phyloP scores from a whole-genome alignment of 2,888 invertebrate genomes.

The Apeira syringaria region DNA sequence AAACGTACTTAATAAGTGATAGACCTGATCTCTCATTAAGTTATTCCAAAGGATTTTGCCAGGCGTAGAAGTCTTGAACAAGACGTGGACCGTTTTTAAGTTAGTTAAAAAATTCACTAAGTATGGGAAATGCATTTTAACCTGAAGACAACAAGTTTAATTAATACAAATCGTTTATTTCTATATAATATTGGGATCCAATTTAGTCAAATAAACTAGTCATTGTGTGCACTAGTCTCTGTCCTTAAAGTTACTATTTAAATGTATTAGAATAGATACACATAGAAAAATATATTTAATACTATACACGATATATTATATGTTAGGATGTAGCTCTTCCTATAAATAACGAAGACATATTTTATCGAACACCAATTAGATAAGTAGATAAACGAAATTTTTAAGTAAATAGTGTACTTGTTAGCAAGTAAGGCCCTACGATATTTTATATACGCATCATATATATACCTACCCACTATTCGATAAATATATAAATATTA shows the following conservation, averaged over 20 bases:
- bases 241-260: conserved; percentile 19
- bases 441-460: conserved; percentile 32
- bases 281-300: conserved; percentile 27
- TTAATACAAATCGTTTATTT: too few relatives aligned
- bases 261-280: conserved; percentile 10
- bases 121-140: too few relatives aligned
- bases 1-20: too few relatives aligned
- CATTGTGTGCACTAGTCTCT: conserved; percentile 21
- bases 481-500: conserved; percentile 2
- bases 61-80: too few relatives aligned
- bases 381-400: conserved; percentile 58
- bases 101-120: too few relatives aligned
- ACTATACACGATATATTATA: conserved; percentile 26
- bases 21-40: too few relatives aligned
- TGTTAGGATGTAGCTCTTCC: conserved; percentile 37
- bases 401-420: conserved; percentile 35
- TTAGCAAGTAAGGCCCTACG: not conserved
- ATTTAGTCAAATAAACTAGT: not conserved
- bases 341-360: conserved; percentile 60
- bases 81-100: too few relatives aligned
- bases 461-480: conserved; percentile 9
- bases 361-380: conserved; percentile 76
- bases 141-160: too few relatives aligned
- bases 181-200: conserved; percentile 9
- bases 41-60: too few relatives aligned